phyloP scores from a whole-genome alignment of 2,113 vertebrate genomes.

The Microcebus ravelobensis region DNA sequence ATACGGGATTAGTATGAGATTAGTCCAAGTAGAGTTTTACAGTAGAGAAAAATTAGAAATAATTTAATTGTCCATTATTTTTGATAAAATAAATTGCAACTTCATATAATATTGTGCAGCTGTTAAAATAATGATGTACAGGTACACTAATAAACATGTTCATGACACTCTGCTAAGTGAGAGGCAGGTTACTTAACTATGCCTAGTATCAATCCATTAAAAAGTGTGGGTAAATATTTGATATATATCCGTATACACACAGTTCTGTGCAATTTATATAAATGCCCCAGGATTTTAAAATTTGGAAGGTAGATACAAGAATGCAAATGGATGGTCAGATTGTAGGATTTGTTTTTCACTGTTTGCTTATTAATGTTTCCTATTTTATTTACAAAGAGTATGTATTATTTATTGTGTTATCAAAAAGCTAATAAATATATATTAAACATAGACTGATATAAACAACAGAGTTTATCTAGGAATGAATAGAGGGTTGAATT shows the following conservation, averaged over 20 bases:
- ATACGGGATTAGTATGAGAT: background rate
- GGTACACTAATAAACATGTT: background rate
- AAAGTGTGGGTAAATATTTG: background rate
- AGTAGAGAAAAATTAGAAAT: slow-evolving; percentile 21
- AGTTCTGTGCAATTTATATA: background rate
- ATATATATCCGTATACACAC: background rate
- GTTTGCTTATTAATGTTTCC: background rate
- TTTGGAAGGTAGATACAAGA: background rate
- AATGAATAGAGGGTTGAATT: background rate
- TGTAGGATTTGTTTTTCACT: background rate
- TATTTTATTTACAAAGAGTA: background rate
- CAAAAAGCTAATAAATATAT: background rate
- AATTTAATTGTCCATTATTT: background rate
- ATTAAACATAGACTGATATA: background rate
- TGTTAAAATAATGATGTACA: background rate
- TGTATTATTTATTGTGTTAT: background rate
- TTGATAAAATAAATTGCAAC: slow-evolving; percentile 22
- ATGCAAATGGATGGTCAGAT: background rate
- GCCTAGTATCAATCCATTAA: background rate
- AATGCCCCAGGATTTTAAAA: background rate
- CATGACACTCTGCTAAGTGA: background rate
- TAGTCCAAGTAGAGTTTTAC: background rate
- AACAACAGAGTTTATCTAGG: background rate
- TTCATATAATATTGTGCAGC: background rate
- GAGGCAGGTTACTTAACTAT: background rate